Base-by-base conservation (phyloP, 2,113 vertebrate species). In the Eleginops maclovinus region DNA sequence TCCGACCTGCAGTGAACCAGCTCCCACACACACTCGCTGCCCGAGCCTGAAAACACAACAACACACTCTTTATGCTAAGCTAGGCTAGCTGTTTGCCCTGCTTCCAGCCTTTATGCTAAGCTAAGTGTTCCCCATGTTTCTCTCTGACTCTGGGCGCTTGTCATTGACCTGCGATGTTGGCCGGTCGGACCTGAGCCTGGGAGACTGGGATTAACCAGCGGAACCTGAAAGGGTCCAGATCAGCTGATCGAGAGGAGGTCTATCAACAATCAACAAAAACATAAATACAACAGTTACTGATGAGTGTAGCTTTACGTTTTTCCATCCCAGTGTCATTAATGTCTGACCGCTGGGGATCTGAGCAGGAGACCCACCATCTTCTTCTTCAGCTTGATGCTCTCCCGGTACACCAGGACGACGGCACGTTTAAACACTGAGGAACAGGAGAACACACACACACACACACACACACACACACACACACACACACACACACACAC, bases 161-260 rank as follows among this genome's bases (percentile, higher is more conserved):
- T 46, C 76, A 69, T 86, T 79, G 84, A 98, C 97, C 97, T 96
- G 96, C 92, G 84, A 95, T 67, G 87, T 95, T 96, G 55, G 95
- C 95, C 63, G 96, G 91, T 73, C 97, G 81, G 84, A 99, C 95
- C 69, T 98, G 97, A 63, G 98, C 94, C 0, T 96, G 96, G 0
- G 97, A 97, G 77, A 96, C 93, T 73, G 97, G 98, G 91, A 99
- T 97, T 66, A 99, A 81, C 97, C 97, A 99, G 71, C 96, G 96
- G 90, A 99, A 99, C 89, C 97, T 98, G 91, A 98, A 98, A 0
- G 95, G 95, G 84, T 99, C 97, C 90, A 96, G 84, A 89, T 98
- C 97, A n/a, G 94, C 93, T 15, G 96, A 94, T 54, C 97, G 96
- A 67, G 93, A 92, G 9, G 93, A 92, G 0, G 95, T 85, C 87